These are phyloP conservation scores for Peromyscus maniculatus DNA, from an alignment of 2,113 vertebrate genomes.

Conservation along the genomic window DNA sequence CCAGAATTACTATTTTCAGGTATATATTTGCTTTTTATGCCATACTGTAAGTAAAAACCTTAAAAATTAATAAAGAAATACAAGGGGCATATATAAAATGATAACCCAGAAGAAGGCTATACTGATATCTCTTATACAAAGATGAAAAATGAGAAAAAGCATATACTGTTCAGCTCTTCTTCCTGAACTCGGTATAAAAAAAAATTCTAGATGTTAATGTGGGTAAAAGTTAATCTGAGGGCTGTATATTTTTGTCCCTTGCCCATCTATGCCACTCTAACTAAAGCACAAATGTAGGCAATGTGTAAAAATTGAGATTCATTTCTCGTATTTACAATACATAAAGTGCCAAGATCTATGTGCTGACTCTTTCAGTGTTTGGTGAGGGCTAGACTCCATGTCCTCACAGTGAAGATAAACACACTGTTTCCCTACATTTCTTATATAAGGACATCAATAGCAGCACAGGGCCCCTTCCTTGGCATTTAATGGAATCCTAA, in stretches of 20 bases:
- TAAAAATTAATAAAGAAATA: neutral
- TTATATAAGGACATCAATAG: neutral
- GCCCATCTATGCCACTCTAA: neutral
- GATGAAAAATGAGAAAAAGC: neutral
- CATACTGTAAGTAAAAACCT: neutral
- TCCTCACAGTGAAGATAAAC: neutral
- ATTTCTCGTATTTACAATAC: neutral
- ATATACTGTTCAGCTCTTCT: neutral
- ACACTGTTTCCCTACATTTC: neutral
- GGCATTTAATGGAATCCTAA: neutral
- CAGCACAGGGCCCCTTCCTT: neutral
- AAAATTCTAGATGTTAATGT: neutral
- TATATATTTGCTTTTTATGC: conserved; percentile 5
- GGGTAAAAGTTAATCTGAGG: neutral
- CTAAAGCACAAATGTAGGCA: neutral
- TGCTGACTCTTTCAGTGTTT: rapidly evolving
- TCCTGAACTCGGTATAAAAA: neutral
- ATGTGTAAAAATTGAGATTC: neutral
- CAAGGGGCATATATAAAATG: neutral
- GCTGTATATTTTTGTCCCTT: neutral
- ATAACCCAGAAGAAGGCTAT: neutral
- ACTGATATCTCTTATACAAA: neutral
- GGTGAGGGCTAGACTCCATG: rapidly evolving
- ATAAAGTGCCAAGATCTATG: neutral
- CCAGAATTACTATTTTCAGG: conserved; percentile 31